A percentile compares a stretch with the other conserved stretches of the same genome.
Evolutionary conservation across 1,140 invertebrate species (phyloP).

Genomic region (Drosophila rufa): DNA sequence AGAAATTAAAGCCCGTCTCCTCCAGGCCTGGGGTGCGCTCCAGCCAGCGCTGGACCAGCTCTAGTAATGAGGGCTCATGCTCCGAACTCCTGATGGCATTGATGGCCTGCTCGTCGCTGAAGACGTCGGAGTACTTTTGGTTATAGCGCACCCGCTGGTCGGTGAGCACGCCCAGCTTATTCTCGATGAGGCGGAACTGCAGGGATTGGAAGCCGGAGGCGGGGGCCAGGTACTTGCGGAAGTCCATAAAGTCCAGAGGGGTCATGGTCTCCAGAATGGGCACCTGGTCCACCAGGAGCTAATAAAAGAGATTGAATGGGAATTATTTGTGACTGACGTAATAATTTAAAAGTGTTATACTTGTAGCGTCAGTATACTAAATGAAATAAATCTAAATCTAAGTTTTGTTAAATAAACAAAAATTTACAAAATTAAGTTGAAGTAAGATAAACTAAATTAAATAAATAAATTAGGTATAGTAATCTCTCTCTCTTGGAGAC

Average conservation of each 20-base stretch:
- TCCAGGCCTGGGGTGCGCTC: conserved; percentile 97
- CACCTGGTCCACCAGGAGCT: conserved; percentile 98
- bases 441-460: too few species aligned
- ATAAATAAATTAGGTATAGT: not conserved
- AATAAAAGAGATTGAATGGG: conserved; percentile 26
- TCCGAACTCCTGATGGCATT: conserved; percentile 91
- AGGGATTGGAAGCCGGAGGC: conserved; percentile 99
- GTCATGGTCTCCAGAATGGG: conserved; percentile 99
- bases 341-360: too few species aligned
- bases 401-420: too few species aligned
- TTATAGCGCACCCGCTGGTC: conserved; percentile 97
- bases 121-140: conserved; percentile 95
- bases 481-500: not conserved
- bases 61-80: conserved; percentile 92
- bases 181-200: conserved; percentile 98
- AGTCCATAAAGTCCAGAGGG: conserved; percentile 98
- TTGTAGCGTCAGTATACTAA: too few species aligned
- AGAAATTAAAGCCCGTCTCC: conserved; percentile 94
- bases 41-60: conserved; percentile 96
- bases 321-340: too few species aligned
- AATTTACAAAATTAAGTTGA: too few species aligned
- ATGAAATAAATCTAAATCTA: too few species aligned
- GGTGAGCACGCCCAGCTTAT: conserved; percentile 96
- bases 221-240: conserved; percentile 95
- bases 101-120: conserved; percentile 91